phyloP scores from a whole-genome alignment of 2,797 vertebrate genomes.

The Phrynocephalus forsythii region DNA sequence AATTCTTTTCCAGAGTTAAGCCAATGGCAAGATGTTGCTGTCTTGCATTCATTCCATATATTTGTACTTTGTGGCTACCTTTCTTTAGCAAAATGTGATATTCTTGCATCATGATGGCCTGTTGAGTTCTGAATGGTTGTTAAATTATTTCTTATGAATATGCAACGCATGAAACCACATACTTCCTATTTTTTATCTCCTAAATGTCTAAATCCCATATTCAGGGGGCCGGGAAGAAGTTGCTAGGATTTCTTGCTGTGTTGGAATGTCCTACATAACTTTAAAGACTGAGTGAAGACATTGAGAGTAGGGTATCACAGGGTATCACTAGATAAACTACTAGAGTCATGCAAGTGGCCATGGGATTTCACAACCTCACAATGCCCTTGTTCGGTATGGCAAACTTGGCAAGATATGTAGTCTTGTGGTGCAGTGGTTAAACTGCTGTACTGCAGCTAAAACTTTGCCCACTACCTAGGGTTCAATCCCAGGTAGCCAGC shows the following conservation, averaged over 20 bases:
- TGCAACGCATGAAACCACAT: conserved; percentile 50
- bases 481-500: too few relatives aligned
- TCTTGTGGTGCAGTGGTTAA: too few relatives aligned
- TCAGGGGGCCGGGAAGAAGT: background rate
- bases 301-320: background rate
- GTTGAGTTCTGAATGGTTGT: conserved; percentile 49
- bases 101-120: conserved; percentile 47
- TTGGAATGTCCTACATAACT: background rate
- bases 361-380: background rate
- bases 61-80: conserved; percentile 67
- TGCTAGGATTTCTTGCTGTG: conserved; percentile 23
- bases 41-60: conserved; percentile 74
- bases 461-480: too few relatives aligned
- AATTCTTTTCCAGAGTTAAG: conserved; percentile 59
- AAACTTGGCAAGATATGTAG: background rate
- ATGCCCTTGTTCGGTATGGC: background rate
- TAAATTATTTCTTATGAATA: conserved; percentile 57
- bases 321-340: background rate
- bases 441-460: too few relatives aligned
- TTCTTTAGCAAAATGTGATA: conserved; percentile 56
- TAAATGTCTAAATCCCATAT: accelerated
- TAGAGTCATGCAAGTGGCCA: background rate
- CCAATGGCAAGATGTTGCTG: conserved; percentile 57
- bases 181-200: conserved; percentile 61
- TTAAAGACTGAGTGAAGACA: background rate